These are phyloP conservation scores for Camponotus fellah DNA, from an alignment of 2,888 invertebrate genomes.

Conservation along the genomic window DNA sequence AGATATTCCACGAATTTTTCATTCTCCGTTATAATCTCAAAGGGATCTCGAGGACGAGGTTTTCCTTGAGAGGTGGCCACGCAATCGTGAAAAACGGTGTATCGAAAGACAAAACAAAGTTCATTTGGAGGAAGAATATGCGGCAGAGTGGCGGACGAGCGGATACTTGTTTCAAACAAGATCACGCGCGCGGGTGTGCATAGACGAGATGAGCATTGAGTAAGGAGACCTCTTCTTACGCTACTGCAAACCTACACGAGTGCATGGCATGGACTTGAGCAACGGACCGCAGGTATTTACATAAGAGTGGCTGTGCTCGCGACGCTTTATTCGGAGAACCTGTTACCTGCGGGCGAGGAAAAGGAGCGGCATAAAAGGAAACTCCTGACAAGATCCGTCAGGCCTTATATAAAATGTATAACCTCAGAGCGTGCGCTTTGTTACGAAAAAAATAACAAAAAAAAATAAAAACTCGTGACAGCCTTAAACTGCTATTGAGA, in stretches of 20 bases:
- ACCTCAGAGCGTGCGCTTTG: not conserved
- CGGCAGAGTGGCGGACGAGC: not conserved
- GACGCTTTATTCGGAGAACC: conserved; percentile 57
- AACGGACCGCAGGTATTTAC: conserved; percentile 57
- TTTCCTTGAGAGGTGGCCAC: conserved; percentile 18
- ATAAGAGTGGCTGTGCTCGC: conserved; percentile 50
- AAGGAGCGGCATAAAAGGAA: conserved; percentile 47
- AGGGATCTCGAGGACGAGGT: conserved; percentile 21
- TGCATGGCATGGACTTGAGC: conserved; percentile 22
- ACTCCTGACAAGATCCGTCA: conserved; percentile 51
- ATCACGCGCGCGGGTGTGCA: not conserved
- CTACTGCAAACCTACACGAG: conserved; percentile 34
- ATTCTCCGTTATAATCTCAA: conserved; percentile 50
- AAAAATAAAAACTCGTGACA: not conserved
- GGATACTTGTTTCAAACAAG: conserved; percentile 46
- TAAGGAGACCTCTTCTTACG: conserved; percentile 24
- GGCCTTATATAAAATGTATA: conserved; percentile 55
- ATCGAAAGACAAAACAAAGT: conserved; percentile 51
- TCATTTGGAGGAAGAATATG: conserved; percentile 23
- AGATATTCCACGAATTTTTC: conserved; percentile 48
- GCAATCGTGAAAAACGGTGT: conserved; percentile 33
- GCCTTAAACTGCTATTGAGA: not conserved
- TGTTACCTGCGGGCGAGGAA: conserved; percentile 48
- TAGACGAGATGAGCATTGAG: conserved; percentile 8
- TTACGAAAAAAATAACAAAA: not conserved